Conservation (phyloP, 2,888 invertebrate genomes). For the Hirtodrosophila trivittata region DNA sequence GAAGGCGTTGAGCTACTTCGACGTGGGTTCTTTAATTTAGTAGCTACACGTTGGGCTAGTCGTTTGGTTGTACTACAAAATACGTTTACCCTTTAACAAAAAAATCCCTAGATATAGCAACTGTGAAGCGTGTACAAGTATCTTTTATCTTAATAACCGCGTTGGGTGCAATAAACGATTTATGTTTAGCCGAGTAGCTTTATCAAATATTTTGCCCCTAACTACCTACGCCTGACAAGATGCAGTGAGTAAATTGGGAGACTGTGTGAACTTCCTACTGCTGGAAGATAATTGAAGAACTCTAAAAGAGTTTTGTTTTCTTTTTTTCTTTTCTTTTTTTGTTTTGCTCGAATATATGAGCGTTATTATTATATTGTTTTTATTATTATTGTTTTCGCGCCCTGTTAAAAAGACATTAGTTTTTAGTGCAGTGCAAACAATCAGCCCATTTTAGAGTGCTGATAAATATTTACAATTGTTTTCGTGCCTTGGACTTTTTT, state of each 20-base stretch:
- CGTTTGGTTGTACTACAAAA: conserved; percentile 40
- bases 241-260: conserved; percentile 61
- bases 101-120: conserved; percentile 8
- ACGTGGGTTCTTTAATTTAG: conserved; percentile 51
- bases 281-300: too few relatives aligned
- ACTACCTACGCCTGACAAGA: conserved; percentile 42
- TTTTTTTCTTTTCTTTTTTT: too few relatives aligned
- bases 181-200: conserved; percentile 53
- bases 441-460: conserved; percentile 1
- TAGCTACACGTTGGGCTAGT: conserved; percentile 46
- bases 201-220: conserved; percentile 39
- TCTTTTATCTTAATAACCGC: conserved; percentile 51
- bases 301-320: too few relatives aligned
- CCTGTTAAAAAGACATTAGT: conserved; percentile 11
- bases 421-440: conserved; percentile 1
- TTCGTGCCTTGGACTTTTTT: conserved; percentile 24
- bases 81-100: neutral
- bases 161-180: conserved; percentile 58
- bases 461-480: conserved; percentile 45
- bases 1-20: conserved; percentile 46
- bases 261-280: neutral
- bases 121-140: conserved; percentile 2
- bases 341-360: too few relatives aligned
- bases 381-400: neutral
- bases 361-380: neutral